Evolutionary conservation across 1,140 invertebrate species (phyloP).

Genomic region (Orchestia grillus): DNA sequence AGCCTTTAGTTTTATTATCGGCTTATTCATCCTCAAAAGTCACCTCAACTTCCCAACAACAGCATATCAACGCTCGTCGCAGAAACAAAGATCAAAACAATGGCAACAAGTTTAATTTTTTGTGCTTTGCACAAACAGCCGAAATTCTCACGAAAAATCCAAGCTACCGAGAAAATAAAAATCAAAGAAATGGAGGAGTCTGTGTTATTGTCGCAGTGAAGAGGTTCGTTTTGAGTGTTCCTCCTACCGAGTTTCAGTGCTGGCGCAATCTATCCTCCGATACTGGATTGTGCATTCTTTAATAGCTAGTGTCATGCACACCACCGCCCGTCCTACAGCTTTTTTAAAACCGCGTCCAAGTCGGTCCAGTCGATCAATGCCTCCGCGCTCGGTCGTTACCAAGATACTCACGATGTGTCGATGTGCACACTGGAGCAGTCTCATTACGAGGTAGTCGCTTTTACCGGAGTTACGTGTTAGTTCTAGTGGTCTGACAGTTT

Average conservation of each 20-base stretch:
- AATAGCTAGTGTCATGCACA: not conserved
- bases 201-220: not conserved
- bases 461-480: not conserved
- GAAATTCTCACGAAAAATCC: not conserved
- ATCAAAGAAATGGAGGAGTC: not conserved
- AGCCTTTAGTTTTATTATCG: no score
- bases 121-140: not conserved
- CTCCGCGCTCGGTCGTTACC: not conserved
- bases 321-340: not conserved
- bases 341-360: not conserved
- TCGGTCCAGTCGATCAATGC: not conserved
- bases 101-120: not conserved
- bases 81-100: not conserved
- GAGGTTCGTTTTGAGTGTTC: not conserved
- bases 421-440: not conserved
- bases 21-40: no score
- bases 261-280: not conserved
- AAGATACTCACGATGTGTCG: not conserved
- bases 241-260: not conserved
- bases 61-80: no score
- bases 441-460: not conserved
- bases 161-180: not conserved
- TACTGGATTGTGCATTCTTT: not conserved
- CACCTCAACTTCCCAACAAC: no score
- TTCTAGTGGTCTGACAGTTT: not conserved